Evolutionary conservation across 2,888 invertebrate genomes (phyloP), one percentile per base, ranked within the genome.

Genomic region (Adelognathus sp.): DNA sequence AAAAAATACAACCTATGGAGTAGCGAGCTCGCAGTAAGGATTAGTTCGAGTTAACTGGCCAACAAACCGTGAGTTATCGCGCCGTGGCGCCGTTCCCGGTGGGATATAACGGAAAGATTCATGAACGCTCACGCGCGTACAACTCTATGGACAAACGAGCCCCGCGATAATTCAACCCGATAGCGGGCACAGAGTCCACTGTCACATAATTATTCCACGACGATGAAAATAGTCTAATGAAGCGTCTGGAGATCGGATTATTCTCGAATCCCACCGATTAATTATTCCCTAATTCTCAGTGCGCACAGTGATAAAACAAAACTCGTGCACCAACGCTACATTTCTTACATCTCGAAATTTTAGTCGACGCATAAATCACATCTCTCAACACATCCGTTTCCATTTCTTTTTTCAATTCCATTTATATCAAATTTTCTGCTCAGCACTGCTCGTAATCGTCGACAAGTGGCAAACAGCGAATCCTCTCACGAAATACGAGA

Each of bases 61-160:
- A n/a, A 56, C 29, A 63, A 58, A 76, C 27, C 46, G 56, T 33
- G 58, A 33, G 39, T 76, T 76, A 66, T 71, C 64, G 60, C 52
- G 44, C 41, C n/a, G 50, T 33, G 64, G 64, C 64, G 50, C 64
- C 46, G 2, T 31, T 44, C 50, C 16, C n/a, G 18, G 27, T 31
- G 61, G 50, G 70, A 58, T 63, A 39, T 50, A 11, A n/a, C 50
- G 41, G 50, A 70, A 76, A 70, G 76, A 76, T 76, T 76, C 76
- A 63, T 46, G 75, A 63, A 63, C 61, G 54, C 29, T n/a, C 33
- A 33, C 31, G 9, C 11, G 46, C 36, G 24, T 21, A 24, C 44
- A 7, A 44, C 44, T 11, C 56, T 44, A 11, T 24, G 46, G 46
- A 58, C n/a, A n/a, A n/a, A n/a, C n/a, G 39, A 73, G 46, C 44